Conservation (phyloP, 1,140 invertebrate species). For the Apis cerana region DNA sequence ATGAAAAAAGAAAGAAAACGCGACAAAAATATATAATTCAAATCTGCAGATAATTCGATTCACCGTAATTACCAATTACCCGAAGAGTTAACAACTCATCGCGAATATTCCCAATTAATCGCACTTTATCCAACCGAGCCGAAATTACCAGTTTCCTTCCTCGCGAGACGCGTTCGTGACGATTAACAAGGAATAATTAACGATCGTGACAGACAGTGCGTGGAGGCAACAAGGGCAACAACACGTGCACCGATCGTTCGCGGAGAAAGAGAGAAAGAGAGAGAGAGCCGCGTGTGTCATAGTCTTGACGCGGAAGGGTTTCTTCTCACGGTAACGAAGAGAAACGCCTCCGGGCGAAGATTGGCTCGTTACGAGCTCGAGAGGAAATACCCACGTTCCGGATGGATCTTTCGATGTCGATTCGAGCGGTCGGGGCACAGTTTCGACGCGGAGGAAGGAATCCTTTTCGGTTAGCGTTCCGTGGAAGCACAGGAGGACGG, state of each 20-base stretch:
- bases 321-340: conserved; percentile 52
- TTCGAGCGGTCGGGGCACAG: neutral
- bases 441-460: neutral
- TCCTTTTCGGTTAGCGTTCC: neutral
- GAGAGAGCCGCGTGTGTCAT: conserved; percentile 13
- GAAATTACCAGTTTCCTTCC: neutral
- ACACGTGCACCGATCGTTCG: neutral
- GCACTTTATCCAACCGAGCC: no score
- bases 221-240: no score
- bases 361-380: conserved; percentile 37
- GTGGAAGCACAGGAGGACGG: neutral
- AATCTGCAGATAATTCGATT: no score
- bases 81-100: neutral
- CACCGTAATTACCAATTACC: no score
- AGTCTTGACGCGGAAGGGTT: conserved; percentile 37
- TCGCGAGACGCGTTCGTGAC: neutral
- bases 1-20: no score
- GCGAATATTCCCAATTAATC: neutral
- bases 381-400: conserved; percentile 32
- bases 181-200: conserved; percentile 36
- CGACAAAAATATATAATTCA: no score
- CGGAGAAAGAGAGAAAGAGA: no score
- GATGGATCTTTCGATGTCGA: conserved; percentile 29
- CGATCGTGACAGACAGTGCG: neutral
- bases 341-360: conserved; percentile 35